Evolutionary conservation across 2,888 invertebrate genomes (phyloP), one percentile per base, ranked within the genome.

Genomic region (Hesperia comma): DNA sequence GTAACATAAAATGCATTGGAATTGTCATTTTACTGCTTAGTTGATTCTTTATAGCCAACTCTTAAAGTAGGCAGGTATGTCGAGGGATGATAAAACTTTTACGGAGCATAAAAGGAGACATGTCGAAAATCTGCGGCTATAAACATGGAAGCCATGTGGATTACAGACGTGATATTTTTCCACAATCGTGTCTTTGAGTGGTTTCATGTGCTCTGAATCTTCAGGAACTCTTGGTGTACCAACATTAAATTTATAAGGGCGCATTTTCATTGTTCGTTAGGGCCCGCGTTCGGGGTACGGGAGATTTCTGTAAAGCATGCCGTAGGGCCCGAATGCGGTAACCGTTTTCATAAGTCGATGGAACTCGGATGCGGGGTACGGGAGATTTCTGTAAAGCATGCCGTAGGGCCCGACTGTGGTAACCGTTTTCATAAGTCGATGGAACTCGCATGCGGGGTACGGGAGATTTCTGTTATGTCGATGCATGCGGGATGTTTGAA

Each of bases 21-120:
- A 26, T 51, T 14, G 14, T 14, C 14, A n/a, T 17, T 60, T 33
- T 15, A 33, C 17, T 53, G 41, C 41, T 26, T 49, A 61, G 55
- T 61, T 67, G 61, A 60, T 61, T 61, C 40, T 67, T 67, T 55
- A 63, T 63, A 40, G 61, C 77, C 71, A 69, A 75, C 75, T 76
- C 72, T 75, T 77, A 77, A 81, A 84, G 21, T 60, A 81, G 77
- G 75, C 77, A 74, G 73, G 74, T 79, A 79, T 74, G 78, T 79
- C 79, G 78, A 80, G 73, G 68, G 75, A 71, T 78, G 77, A 87
- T 87, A 85, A 86, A 85, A 86, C 76, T 86, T 87, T 86, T 86
- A 87, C 82, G 81, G 72, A 82, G 79, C 82, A 85, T 86, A 86
- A 86, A 86, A 85, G 80, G 76, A 78, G 83, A 83, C 82, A 87